Conservation (phyloP, 2,888 invertebrate genomes). For the Corbicula japonica region DNA sequence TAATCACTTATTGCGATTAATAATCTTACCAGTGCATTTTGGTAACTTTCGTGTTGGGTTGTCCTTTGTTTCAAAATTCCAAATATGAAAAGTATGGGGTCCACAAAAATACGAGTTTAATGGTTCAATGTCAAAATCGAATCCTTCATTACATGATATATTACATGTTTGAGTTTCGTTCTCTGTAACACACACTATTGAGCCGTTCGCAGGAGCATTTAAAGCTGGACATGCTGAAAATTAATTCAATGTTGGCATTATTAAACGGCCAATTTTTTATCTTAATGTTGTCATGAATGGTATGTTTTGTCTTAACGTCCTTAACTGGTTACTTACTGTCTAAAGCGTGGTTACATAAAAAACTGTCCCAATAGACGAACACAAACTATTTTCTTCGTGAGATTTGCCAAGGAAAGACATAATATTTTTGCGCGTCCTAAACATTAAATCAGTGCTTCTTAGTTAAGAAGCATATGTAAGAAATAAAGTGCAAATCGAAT, state of each 20-base stretch:
- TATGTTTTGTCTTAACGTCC: background rate
- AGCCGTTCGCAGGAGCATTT: slow-evolving; percentile 13
- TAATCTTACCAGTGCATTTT: slow-evolving; percentile 37
- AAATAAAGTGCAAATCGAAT: too few relatives aligned
- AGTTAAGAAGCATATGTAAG: too few relatives aligned
- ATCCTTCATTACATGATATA: slow-evolving; percentile 33
- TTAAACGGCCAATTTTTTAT: background rate
- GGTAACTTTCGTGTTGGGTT: slow-evolving; percentile 28
- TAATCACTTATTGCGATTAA: too few relatives aligned
- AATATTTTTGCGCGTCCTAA: too few relatives aligned
- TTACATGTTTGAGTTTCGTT: slow-evolving; percentile 26
- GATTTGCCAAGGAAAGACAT: too few relatives aligned
- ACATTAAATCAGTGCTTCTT: too few relatives aligned
- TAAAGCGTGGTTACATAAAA: too few relatives aligned
- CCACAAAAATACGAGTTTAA: slow-evolving; percentile 37
- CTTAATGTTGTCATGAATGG: background rate
- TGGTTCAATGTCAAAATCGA: slow-evolving; percentile 40
- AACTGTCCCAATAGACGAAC: too few relatives aligned
- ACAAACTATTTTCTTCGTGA: too few relatives aligned
- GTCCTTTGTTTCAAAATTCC: slow-evolving; percentile 43
- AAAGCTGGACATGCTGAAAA: slow-evolving; percentile 28
- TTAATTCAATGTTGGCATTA: too few relatives aligned
- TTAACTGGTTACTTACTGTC: background rate
- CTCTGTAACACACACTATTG: background rate
- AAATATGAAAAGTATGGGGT: slow-evolving; percentile 32